Conservation (phyloP, 2,797 vertebrate genomes). For the Alcedo atthis region DNA sequence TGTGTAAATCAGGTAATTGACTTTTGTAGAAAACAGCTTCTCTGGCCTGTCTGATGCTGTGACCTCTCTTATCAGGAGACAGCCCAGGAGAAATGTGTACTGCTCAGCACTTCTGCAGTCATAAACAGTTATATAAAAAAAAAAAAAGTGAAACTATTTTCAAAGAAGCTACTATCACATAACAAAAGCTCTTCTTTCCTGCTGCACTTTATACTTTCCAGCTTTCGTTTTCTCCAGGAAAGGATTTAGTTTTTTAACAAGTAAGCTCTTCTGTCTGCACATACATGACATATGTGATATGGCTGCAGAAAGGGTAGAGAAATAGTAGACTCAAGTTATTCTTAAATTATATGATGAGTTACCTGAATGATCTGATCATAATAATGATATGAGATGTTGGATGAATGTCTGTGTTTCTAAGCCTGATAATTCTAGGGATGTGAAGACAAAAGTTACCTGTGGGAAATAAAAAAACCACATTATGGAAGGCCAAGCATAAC, state of each 20-base stretch:
- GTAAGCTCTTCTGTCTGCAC: slow-evolving; percentile 27
- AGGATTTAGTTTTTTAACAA: neutral
- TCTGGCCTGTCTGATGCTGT: neutral
- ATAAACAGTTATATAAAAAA: neutral
- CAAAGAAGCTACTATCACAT: neutral
- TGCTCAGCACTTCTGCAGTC: slow-evolving; percentile 10
- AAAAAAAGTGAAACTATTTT: slow-evolving; percentile 11
- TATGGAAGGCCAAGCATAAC: neutral
- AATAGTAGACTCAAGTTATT: neutral
- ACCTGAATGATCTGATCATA: neutral
- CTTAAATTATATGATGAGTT: neutral
- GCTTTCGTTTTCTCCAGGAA: neutral
- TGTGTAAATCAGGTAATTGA: neutral
- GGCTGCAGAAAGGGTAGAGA: neutral
- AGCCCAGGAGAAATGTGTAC: neutral
- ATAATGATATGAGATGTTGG: neutral
- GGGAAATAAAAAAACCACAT: too few relatives aligned
- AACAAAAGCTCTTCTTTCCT: slow-evolving; percentile 20
- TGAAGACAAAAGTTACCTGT: neutral
- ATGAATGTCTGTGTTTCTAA: neutral
- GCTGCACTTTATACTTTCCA: slow-evolving; percentile 14
- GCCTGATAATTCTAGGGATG: neutral
- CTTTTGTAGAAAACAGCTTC: neutral
- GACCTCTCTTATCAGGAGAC: neutral
- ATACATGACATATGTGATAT: neutral